Percentiles rank a stretch among this genome's conserved stretches.
These are phyloP conservation scores for Apodemia zela DNA, from an alignment of 2,888 invertebrate genomes.

Conservation along the genomic window DNA sequence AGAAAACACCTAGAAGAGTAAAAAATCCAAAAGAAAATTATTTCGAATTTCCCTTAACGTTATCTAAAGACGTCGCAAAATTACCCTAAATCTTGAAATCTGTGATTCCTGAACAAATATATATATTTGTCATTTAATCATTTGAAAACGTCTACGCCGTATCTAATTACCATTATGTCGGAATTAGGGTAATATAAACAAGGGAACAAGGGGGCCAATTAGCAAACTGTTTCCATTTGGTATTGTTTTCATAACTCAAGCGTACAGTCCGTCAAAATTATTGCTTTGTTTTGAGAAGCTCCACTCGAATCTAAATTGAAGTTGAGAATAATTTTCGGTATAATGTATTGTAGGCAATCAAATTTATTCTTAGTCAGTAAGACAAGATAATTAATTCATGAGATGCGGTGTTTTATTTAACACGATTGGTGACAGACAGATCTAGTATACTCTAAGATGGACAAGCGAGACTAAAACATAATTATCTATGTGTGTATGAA, in stretches of 20 bases:
- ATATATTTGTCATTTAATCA: slow-evolving; percentile 9
- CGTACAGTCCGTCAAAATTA: slow-evolving; percentile 12
- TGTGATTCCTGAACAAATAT: neutral
- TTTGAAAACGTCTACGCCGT: neutral
- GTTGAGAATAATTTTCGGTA: neutral
- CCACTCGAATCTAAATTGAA: slow-evolving; percentile 2
- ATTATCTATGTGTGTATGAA: too few species aligned
- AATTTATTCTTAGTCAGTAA: neutral
- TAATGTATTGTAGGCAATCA: neutral
- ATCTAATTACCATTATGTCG: slow-evolving; percentile 1
- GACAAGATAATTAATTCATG: neutral
- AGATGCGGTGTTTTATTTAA: neutral
- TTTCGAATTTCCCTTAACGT: too few species aligned
- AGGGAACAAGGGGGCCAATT: slow-evolving; percentile 6
- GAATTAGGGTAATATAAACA: slow-evolving; percentile 13
- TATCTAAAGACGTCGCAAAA: too few species aligned
- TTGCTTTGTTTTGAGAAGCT: neutral
- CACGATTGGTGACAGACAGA: too few species aligned
- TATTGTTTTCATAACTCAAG: slow-evolving; percentile 5
- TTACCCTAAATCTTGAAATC: neutral
- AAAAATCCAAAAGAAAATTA: too few species aligned
- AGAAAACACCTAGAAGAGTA: too few species aligned
- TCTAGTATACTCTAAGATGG: too few species aligned
- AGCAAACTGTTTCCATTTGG: slow-evolving; percentile 8
- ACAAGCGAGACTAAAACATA: too few species aligned